A percentile compares a stretch with the other conserved stretches of the same genome.
These are phyloP conservation scores for Pristionchus pacificus DNA, from an alignment of 1,140 invertebrate species.

Conservation along the genomic window DNA sequence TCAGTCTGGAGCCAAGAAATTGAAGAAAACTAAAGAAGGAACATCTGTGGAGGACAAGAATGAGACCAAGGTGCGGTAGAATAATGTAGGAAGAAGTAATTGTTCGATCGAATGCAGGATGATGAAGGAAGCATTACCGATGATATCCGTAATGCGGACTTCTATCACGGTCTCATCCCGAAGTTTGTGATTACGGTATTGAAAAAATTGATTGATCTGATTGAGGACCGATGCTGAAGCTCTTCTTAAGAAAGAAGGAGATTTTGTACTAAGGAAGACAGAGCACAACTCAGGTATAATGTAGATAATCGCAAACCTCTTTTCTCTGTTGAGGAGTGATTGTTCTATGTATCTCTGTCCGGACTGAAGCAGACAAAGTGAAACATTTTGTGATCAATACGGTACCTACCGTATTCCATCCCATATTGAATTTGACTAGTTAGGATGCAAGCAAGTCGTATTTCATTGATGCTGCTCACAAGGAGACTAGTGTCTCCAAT, in stretches of 20 bases:
- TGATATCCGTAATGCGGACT: constrained; percentile 34
- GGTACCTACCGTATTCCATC: background rate
- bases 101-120: too few species aligned
- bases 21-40: too few species aligned
- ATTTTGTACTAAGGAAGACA: constrained; percentile 36
- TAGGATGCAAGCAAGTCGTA: background rate
- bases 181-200: background rate
- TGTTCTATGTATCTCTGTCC: constrained; percentile 27
- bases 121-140: constrained; percentile 33
- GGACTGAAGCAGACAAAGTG: constrained; percentile 12
- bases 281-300: constrained; percentile 9
- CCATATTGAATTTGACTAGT: background rate
- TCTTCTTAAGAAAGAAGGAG: constrained; percentile 35
- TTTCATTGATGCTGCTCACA: constrained; percentile 30
- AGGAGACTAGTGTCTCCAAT: constrained; percentile 29
- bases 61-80: too few species aligned
- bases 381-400: constrained; percentile 36
- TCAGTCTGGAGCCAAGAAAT: too few species aligned
- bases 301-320: background rate
- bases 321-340: constrained; percentile 19
- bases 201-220: background rate
- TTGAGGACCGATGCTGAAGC: constrained; percentile 26
- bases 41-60: too few species aligned
- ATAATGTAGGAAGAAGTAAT: too few species aligned
- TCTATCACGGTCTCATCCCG: constrained; percentile 30